Evolutionary conservation across 2,797 vertebrate species (phyloP), one percentile per base, ranked within the genome.

Genomic region (Enteromius trimaculatus): DNA sequence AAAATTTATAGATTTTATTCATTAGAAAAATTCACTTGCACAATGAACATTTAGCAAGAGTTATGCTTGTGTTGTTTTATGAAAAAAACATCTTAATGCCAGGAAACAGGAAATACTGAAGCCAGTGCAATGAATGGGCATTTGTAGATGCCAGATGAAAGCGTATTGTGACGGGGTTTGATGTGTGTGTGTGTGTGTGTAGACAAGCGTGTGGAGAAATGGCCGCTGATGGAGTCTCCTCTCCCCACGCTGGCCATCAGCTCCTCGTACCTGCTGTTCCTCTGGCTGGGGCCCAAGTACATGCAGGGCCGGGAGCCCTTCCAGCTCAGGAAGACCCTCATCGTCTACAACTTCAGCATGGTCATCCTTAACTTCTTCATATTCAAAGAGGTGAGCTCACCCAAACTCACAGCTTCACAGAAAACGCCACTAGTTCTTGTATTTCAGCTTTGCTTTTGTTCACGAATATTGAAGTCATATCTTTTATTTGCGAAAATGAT

Each of bases 311-410:
- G 96, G 87, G 97, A 99, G 89, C 95, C 97, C 55, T 97, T 98
- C 90, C 98, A 99, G 92, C 95, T 99, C 86, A 96, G 98, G 84
- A 96, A 96, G 89, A 95, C 96, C 26, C 95, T 99, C 87, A 96
- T 99, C 72, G 55, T 95, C 91, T 99, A 99, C 95, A 99, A 99
- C 94, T 99, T 99, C 91, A 97, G 97, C 85, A 99, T 99, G 98
- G 97, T 99, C 93, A 94, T 99, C 89, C 96, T 99, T 89, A 99
- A 99, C 93, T 94, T 99, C 92, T 99, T 97, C 93, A 99, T 99
- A 92, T 99, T 98, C 91, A 98, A 97, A 96, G 98, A 99, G 97
- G 98, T 98, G 85, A 31, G 92, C 76, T 10, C 29, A 44, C 9
- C 1, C 37, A 2, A 64, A 26, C 8, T 42, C 13, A 16, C 37